phyloP scores from a whole-genome alignment of 2,888 invertebrate genomes.

The Eudemis profundana region DNA sequence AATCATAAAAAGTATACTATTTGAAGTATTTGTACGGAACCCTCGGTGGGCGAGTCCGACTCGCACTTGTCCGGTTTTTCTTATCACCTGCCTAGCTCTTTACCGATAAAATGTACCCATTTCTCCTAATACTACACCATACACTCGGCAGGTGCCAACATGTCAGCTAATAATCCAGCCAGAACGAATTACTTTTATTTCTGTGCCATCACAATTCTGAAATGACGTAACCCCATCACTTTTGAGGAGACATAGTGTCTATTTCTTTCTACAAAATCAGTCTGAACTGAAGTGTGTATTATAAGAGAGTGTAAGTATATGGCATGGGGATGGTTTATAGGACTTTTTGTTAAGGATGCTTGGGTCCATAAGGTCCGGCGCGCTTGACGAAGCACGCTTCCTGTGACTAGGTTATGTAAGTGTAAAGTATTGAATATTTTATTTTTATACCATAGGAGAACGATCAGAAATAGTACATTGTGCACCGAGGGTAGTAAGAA shows the following conservation, averaged over 20 bases:
- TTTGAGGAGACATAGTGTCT: not conserved
- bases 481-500: too few relatives aligned
- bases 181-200: slow-evolving; percentile 33
- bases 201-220: slow-evolving; percentile 9
- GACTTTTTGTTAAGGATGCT: slow-evolving; percentile 15
- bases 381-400: slow-evolving; percentile 73
- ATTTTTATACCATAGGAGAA: slow-evolving; percentile 14
- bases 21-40: too few relatives aligned
- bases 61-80: too few relatives aligned
- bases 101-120: not conserved
- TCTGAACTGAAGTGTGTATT: not conserved
- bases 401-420: slow-evolving; percentile 52
- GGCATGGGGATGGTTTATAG: not conserved
- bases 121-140: not conserved
- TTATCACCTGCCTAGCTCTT: not conserved
- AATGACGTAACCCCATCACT: slow-evolving; percentile 5
- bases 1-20: too few relatives aligned
- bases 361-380: slow-evolving; percentile 58
- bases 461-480: slow-evolving; percentile 20
- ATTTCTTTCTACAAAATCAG: not conserved
- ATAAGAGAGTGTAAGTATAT: slow-evolving; percentile 11
- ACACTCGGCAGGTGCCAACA: slow-evolving; percentile 13
- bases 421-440: slow-evolving; percentile 23
- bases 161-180: slow-evolving; percentile 21
- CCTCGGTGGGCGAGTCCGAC: too few relatives aligned